Percentiles rank a stretch among this genome's conserved stretches.
These are phyloP conservation scores for Neofelis nebulosa DNA, from an alignment of 2,113 vertebrate species.

Conservation along the genomic window DNA sequence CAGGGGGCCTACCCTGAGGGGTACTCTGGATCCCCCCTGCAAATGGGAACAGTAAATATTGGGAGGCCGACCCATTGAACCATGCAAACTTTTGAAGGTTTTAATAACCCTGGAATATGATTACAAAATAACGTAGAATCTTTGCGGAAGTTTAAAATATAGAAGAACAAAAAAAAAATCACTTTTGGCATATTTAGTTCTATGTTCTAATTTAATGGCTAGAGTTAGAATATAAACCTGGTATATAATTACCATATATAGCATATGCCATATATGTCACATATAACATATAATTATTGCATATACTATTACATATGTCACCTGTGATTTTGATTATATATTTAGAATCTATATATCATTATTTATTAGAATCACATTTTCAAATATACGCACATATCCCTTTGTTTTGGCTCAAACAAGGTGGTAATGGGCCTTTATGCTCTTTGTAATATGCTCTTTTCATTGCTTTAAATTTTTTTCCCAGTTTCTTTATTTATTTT, in stretches of 20 bases:
- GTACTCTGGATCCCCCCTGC: neutral
- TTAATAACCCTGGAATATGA: neutral
- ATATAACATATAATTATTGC: neutral
- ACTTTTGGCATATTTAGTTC: neutral
- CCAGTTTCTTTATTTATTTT: too few species aligned
- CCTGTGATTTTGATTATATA: neutral
- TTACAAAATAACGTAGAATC: neutral
- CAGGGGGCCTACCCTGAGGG: neutral
- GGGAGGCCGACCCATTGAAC: neutral
- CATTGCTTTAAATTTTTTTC: neutral
- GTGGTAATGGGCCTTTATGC: neutral
- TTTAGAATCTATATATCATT: neutral
- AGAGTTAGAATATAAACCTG: neutral
- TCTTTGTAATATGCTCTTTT: neutral
- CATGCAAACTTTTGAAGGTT: neutral
- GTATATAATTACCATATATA: neutral
- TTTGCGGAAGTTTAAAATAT: neutral
- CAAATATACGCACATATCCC: neutral
- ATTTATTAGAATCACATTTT: neutral
- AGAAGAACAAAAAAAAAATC: neutral
- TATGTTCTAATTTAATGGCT: neutral
- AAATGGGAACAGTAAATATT: neutral
- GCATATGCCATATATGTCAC: neutral
- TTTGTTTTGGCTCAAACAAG: neutral
- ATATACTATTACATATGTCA: neutral